A percentile compares a stretch with the other conserved stretches of the same genome.
Evolutionary conservation across 2,797 vertebrate species (phyloP).

Genomic region (Emys orbicularis): DNA sequence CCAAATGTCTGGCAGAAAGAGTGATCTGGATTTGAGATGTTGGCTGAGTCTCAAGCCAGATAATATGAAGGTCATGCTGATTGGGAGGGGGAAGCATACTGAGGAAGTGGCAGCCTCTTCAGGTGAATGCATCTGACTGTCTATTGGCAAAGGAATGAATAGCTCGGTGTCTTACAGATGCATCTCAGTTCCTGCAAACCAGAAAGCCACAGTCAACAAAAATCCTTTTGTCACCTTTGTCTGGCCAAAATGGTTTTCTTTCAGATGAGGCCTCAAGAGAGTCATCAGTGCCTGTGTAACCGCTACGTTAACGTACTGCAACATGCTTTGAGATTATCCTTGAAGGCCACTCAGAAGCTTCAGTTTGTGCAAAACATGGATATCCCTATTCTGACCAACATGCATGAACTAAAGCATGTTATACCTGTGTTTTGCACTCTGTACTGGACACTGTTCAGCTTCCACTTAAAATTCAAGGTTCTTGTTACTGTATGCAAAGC

Average conservation of each 20-base stretch:
- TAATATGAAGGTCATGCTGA: not conserved
- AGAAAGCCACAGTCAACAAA: not conserved
- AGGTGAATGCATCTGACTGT: not conserved
- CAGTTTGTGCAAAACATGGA: not conserved
- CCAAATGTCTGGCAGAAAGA: not conserved
- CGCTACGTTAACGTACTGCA: not conserved
- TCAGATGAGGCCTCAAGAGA: not conserved
- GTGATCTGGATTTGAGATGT: not conserved
- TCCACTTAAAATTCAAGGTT: not conserved
- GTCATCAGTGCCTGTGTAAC: not conserved
- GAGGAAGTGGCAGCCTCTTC: not conserved
- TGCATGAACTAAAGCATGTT: not conserved
- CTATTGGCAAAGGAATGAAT: not conserved
- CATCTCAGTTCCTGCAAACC: not conserved
- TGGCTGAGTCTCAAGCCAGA: fast-evolving
- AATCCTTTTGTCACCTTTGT: fast-evolving
- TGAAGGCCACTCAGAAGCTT: not conserved
- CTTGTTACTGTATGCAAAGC: fast-evolving
- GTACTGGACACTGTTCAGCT: fast-evolving
- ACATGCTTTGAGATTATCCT: not conserved
- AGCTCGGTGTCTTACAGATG: not conserved
- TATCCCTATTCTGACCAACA: not conserved
- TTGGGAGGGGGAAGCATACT: not conserved
- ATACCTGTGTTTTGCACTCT: not conserved
- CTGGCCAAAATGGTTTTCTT: not conserved